Evolutionary conservation across 2,113 vertebrate species (phyloP), one percentile per base, ranked within the genome.

Genomic region (Leucoraja erinaceus): DNA sequence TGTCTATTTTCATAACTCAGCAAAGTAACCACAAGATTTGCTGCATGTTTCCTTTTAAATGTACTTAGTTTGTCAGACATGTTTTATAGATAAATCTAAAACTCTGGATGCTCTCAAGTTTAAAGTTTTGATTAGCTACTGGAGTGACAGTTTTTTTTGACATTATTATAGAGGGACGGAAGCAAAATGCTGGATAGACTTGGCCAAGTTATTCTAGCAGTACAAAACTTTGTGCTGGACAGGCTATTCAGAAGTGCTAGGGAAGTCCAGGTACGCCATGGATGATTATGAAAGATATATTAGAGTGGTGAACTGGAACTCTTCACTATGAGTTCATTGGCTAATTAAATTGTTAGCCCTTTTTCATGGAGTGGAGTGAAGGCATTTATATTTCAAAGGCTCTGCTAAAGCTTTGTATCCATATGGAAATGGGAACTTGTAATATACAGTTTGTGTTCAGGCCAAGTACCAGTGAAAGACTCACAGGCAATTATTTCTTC

Each of bases 401-500:
- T 70, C 31, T 72, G 88, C 88, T 91, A 68, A 38, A 63, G 28
- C 4, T n/a, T 90, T 90, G 66, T 38, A 72, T 91, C 66, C 88
- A 33, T 70, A 38, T 91, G 90, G 90, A 91, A 91, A 91, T 74
- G 68, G 90, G 66, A 66, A 54, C 68, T 54, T 91, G 68, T 91
- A 74, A 91, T 91, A 54, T 91, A 54, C 90, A 91, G 90, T 72
- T 91, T 70, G 68, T 91, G 38, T 91, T 91, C 68, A 47, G 90
- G 90, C 68, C 38, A 38, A 91, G 33, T 90, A 90, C 63, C 66
- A 90, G 88, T 91, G 90, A 91, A 66, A 91, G 33, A 91, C 90
- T 91, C 68, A 91, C 68, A 91, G 90, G 90, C 90, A 91, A 91
- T 72, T 91, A 72, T 91, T 91, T 91, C 90, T 91, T 91, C 90